Conservation (phyloP, 2,113 vertebrate species). For the Ailuropoda melanoleuca region DNA sequence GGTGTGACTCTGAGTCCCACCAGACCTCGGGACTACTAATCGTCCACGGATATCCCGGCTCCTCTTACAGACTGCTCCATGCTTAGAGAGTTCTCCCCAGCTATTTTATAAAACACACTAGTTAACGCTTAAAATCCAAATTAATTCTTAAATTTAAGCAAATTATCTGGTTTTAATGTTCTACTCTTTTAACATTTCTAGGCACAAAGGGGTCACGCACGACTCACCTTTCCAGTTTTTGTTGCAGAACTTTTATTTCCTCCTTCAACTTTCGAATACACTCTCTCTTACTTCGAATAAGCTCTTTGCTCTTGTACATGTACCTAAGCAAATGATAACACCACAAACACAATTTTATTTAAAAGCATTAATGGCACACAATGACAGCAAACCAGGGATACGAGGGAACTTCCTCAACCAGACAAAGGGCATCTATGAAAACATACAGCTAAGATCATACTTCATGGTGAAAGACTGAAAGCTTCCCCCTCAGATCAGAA, state of each 20-base stretch:
- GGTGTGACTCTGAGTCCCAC: background rate
- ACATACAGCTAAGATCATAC: background rate
- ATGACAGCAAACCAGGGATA: background rate
- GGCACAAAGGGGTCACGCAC: background rate
- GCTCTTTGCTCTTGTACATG: conserved; percentile 92
- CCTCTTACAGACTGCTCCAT: background rate
- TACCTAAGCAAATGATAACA: conserved; percentile 85
- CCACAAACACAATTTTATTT: background rate
- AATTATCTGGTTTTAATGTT: background rate
- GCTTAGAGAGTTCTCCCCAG: background rate
- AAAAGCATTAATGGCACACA: background rate
- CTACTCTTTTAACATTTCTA: background rate
- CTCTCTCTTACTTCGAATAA: conserved; percentile 90
- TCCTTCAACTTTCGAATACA: conserved; percentile 91
- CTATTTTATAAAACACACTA: background rate
- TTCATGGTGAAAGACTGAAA: background rate
- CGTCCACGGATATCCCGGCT: background rate
- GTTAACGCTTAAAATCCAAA: background rate
- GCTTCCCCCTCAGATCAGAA: background rate
- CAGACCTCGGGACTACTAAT: background rate
- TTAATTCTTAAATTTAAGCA: conserved; percentile 36
- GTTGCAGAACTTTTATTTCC: conserved; percentile 89
- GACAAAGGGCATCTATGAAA: background rate
- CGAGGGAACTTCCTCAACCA: background rate
- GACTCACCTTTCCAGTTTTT: conserved; percentile 93